phyloP scores from a whole-genome alignment of 2,113 vertebrate species.

The Meleagris gallopavo region DNA sequence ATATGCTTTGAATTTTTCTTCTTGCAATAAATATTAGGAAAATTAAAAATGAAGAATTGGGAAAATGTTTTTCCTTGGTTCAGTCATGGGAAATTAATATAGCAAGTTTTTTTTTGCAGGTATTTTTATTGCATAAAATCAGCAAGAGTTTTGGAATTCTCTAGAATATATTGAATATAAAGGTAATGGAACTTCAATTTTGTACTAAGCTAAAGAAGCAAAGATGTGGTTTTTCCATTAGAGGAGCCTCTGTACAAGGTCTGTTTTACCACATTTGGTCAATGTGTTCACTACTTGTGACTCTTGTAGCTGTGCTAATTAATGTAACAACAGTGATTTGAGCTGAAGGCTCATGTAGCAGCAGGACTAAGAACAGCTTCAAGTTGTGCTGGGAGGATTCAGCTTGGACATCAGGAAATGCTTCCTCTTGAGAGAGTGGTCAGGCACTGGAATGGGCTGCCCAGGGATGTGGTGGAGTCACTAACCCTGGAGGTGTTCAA shows the following conservation, averaged over 20 bases:
- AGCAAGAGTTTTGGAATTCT: neutral
- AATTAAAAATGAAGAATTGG: neutral
- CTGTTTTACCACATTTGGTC: neutral
- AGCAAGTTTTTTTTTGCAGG: neutral
- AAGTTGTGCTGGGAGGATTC: too few relatives aligned
- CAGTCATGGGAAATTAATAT: neutral
- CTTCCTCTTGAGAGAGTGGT: too few relatives aligned
- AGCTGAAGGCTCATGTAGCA: neutral
- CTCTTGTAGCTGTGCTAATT: neutral
- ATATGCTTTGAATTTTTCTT: neutral
- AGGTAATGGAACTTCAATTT: neutral
- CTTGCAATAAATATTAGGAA: neutral
- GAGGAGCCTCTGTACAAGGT: neutral
- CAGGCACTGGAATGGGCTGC: too few relatives aligned
- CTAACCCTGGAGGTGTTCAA: too few relatives aligned
- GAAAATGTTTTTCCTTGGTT: neutral
- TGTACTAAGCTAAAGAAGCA: neutral
- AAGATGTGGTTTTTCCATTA: neutral
- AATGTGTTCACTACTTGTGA: neutral
- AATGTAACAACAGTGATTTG: neutral
- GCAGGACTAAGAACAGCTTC: too few relatives aligned
- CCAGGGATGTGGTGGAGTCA: too few relatives aligned
- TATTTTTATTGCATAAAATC: neutral
- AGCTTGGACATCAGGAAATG: too few relatives aligned
- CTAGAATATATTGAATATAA: neutral